A percentile compares a stretch with the other conserved stretches of the same genome.
phyloP scores from a whole-genome alignment of 2,888 invertebrate species.

The Mycalesis mineus region DNA sequence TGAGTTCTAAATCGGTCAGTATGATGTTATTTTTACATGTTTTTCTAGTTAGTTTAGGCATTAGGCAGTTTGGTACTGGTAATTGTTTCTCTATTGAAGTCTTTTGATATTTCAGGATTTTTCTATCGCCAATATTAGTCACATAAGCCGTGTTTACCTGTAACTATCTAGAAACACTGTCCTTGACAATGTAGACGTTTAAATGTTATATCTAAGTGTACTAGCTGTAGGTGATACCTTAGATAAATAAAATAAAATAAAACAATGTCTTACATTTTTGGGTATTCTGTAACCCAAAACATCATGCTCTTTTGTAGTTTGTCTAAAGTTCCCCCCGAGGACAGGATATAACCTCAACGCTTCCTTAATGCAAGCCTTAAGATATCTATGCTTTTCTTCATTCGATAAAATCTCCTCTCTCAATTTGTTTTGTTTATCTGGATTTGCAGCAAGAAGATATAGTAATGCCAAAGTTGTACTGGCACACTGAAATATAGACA shows the following conservation, averaged over 20 bases:
- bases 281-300: constrained; percentile 82
- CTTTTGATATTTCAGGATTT: no score
- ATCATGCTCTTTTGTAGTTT: constrained; percentile 73
- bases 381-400: constrained; percentile 68
- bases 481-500: constrained; percentile 64
- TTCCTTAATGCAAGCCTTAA: constrained; percentile 86
- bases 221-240: no score
- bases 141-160: no score
- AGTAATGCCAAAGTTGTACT: constrained; percentile 75
- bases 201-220: no score
- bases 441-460: constrained; percentile 80
- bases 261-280: constrained; percentile 63
- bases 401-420: constrained; percentile 72
- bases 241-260: not conserved
- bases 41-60: no score
- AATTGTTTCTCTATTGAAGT: no score
- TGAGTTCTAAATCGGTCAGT: no score
- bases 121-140: no score
- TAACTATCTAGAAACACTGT: no score
- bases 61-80: no score
- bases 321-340: constrained; percentile 76
- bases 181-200: no score
- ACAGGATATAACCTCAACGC: constrained; percentile 80
- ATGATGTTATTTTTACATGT: no score
- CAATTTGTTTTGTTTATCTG: constrained; percentile 80